A percentile compares a stretch with the other conserved stretches of the same genome.
Evolutionary conservation across 1,140 invertebrate genomes (phyloP).

Genomic region (Akabosia matsudoensis): DNA sequence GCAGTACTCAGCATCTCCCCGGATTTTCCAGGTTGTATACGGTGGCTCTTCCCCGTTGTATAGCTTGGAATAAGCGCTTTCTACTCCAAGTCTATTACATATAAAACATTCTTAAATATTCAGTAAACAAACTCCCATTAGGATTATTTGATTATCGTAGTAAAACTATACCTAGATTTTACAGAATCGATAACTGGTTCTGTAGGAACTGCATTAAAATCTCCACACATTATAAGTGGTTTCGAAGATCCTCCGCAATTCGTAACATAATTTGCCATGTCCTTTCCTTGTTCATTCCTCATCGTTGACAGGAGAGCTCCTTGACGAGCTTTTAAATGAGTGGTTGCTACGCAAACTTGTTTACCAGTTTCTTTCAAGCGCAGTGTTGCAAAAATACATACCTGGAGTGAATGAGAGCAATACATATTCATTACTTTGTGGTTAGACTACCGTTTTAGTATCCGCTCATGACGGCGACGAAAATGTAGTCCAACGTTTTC

Average conservation of each 20-base stretch:
- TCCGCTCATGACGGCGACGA: too few species aligned
- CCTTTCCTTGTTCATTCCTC: slow-evolving; percentile 71
- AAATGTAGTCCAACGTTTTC: neutral
- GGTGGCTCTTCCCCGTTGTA: slow-evolving; percentile 57
- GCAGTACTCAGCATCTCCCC: slow-evolving; percentile 67
- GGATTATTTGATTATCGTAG: neutral
- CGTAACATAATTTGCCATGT: slow-evolving; percentile 57
- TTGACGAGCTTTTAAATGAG: slow-evolving; percentile 73
- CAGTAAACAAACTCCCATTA: neutral
- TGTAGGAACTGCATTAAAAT: slow-evolving; percentile 73
- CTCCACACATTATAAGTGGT: slow-evolving; percentile 68
- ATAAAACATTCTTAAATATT: neutral
- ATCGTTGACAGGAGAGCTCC: slow-evolving; percentile 66
- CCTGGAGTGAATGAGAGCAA: slow-evolving; percentile 52
- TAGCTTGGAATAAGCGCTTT: slow-evolving; percentile 51
- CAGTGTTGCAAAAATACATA: slow-evolving; percentile 62
- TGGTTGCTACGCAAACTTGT: slow-evolving; percentile 67
- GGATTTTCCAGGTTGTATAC: slow-evolving; percentile 76
- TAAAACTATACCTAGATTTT: slow-evolving; percentile 49
- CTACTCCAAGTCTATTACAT: slow-evolving; percentile 44
- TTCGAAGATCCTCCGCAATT: slow-evolving; percentile 49
- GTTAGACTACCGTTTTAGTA: too few species aligned
- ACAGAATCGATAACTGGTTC: slow-evolving; percentile 69
- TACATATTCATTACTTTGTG: too few species aligned
- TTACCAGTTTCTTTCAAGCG: slow-evolving; percentile 56